These are phyloP conservation scores for Betta splendens DNA, from an alignment of 2,797 vertebrate species.

Conservation along the genomic window DNA sequence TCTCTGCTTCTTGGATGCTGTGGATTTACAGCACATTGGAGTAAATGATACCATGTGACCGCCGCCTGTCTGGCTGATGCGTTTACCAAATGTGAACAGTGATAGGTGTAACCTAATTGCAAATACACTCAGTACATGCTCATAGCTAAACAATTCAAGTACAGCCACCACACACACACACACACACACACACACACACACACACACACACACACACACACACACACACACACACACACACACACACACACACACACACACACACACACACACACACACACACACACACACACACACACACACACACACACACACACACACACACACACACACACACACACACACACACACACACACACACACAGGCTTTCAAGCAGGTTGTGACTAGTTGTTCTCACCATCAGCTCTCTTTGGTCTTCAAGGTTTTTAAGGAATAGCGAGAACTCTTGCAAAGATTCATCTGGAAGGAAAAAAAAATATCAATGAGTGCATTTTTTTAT, in stretches of 20 bases:
- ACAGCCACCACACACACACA: background rate
- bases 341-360: conserved; percentile 36
- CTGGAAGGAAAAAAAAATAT: conserved; percentile 70
- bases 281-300: conserved; percentile 35
- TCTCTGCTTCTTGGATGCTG: conserved; percentile 15
- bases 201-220: too few species aligned
- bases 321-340: conserved; percentile 14
- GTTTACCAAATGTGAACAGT: conserved; percentile 48
- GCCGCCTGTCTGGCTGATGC: conserved; percentile 33
- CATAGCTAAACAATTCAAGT: conserved; percentile 14
- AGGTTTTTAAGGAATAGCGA: conserved; percentile 93
- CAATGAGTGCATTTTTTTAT: conserved; percentile 7
- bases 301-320: conserved; percentile 36
- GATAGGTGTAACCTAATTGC: conserved; percentile 25
- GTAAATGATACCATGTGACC: conserved; percentile 39
- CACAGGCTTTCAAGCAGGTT: conserved; percentile 40
- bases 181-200: background rate
- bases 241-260: conserved; percentile 17
- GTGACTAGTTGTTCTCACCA: conserved; percentile 85
- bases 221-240: conserved; percentile 34
- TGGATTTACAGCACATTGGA: background rate
- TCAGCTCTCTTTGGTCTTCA: conserved; percentile 96
- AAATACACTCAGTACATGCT: conserved; percentile 20
- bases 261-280: conserved; percentile 31
- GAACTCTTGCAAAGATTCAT: conserved; percentile 96